phyloP scores from a whole-genome alignment of 2,797 vertebrate species.

The Coendou prehensilis region DNA sequence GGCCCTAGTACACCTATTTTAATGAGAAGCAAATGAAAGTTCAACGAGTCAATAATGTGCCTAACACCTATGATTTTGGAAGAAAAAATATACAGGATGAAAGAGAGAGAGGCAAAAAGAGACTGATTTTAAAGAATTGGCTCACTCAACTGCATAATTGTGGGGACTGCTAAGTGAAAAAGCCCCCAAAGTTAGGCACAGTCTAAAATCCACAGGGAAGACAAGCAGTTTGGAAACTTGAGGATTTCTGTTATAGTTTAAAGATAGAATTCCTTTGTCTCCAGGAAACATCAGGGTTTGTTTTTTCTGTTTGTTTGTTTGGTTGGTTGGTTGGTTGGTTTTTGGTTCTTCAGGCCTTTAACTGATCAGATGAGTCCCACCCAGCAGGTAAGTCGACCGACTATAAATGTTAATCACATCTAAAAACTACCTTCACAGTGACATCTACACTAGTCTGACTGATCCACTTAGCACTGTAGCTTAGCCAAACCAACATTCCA shows the following conservation, averaged over 20 bases:
- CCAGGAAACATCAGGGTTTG: background rate
- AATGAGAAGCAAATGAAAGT: background rate
- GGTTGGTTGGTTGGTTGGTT: background rate
- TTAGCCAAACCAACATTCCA: background rate
- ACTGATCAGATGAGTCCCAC: background rate
- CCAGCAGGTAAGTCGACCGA: background rate
- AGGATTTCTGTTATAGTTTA: background rate
- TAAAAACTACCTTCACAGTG: background rate
- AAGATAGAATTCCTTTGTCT: background rate
- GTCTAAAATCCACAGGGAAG: background rate
- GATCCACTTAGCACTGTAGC: background rate
- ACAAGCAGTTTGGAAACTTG: background rate
- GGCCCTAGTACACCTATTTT: background rate
- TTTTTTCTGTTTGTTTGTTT: background rate
- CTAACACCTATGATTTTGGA: background rate
- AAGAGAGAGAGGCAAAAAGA: background rate
- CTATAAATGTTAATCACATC: background rate
- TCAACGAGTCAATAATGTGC: background rate
- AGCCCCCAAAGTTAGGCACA: background rate
- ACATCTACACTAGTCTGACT: background rate
- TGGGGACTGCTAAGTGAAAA: background rate
- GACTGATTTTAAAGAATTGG: background rate
- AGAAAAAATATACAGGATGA: background rate
- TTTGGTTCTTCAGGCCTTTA: background rate
- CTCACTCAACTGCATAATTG: background rate